Conservation (phyloP, 2,797 vertebrate species). For the Lindbergichthys nudifrons region DNA sequence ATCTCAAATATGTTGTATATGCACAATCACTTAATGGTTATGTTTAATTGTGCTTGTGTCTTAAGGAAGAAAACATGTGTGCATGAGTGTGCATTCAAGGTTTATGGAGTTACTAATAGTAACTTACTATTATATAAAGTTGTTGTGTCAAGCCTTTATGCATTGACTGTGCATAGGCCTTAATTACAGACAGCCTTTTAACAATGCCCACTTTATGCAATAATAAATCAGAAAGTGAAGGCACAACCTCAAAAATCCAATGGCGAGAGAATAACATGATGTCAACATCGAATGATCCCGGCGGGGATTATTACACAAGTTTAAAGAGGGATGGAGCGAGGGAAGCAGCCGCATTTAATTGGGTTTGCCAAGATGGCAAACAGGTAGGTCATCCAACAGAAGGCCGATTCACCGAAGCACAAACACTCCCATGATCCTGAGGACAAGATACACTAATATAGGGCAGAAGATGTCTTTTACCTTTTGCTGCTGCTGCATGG, state of each 20-base stretch:
- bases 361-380: conserved; percentile 24
- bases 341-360: conserved; percentile 38
- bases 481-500: conserved; percentile 21
- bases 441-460: conserved; percentile 38
- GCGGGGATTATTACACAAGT: conserved; percentile 49
- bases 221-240: not conserved
- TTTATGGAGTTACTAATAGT: not conserved
- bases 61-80: not conserved
- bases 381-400: conserved; percentile 37
- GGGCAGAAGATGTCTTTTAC: conserved; percentile 30
- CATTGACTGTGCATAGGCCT: not conserved
- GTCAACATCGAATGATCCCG: not conserved
- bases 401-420: conserved; percentile 30
- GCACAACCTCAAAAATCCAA: not conserved
- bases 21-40: not conserved
- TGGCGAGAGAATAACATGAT: not conserved
- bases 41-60: not conserved
- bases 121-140: conserved; percentile 35
- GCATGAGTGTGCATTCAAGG: not conserved
- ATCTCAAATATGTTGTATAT: not conserved
- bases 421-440: conserved; percentile 27
- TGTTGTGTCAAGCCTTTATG: conserved; percentile 18
- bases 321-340: not conserved
- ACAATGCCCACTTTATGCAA: not conserved
- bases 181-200: not conserved